phyloP scores from a whole-genome alignment of 2,113 vertebrate species.

The Semnopithecus entellus region DNA sequence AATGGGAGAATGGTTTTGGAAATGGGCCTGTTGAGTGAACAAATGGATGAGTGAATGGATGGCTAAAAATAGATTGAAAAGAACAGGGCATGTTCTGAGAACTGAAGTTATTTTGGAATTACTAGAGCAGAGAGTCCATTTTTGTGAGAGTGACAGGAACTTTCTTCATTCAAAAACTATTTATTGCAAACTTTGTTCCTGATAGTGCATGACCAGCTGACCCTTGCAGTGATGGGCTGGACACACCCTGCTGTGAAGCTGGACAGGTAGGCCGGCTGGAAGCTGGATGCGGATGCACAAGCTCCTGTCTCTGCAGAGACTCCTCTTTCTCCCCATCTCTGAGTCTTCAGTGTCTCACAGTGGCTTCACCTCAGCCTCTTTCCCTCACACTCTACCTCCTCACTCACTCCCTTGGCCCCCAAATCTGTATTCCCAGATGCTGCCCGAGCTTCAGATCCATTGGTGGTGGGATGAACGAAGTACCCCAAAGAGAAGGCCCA shows the following conservation, averaged over 20 bases:
- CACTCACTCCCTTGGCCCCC: background rate
- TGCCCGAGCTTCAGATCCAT: background rate
- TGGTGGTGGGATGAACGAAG: background rate
- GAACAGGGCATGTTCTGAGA: background rate
- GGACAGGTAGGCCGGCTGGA: background rate
- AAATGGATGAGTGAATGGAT: background rate
- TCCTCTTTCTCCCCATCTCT: background rate
- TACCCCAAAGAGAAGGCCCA: background rate
- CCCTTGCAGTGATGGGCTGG: background rate
- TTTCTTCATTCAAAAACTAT: background rate
- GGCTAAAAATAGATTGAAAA: background rate
- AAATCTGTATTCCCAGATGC: background rate
- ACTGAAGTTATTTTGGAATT: background rate
- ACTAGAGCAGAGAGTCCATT: background rate
- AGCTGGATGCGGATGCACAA: fast-evolving
- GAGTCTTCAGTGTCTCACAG: background rate
- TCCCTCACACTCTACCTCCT: background rate
- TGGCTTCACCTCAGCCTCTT: background rate
- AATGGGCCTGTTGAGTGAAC: background rate
- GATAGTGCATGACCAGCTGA: background rate
- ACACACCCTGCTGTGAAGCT: background rate
- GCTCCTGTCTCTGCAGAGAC: background rate
- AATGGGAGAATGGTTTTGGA: background rate
- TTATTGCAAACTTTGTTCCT: background rate
- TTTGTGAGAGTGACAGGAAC: background rate